Conservation (phyloP, 2,888 invertebrate species). For the Drosophila subquinaria region DNA sequence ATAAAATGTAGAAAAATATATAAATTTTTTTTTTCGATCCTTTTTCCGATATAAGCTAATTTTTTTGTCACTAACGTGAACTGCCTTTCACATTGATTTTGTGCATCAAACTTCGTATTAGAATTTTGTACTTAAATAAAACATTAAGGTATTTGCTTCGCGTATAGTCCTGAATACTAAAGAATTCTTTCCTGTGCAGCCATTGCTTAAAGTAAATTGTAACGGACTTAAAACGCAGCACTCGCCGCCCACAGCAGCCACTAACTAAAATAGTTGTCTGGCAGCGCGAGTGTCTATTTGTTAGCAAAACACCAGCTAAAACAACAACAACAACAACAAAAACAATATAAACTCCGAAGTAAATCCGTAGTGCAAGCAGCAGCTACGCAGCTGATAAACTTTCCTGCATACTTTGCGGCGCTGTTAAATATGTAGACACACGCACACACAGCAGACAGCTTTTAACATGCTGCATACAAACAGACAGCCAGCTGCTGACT, state of each 20-base stretch:
- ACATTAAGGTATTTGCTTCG: too few relatives aligned
- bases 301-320: constrained; percentile 37
- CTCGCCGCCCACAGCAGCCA: constrained; percentile 50
- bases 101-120: too few relatives aligned
- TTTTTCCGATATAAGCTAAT: too few relatives aligned
- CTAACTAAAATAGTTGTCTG: constrained; percentile 67
- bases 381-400: constrained; percentile 68
- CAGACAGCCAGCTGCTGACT: constrained; percentile 35
- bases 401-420: constrained; percentile 76
- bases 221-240: constrained; percentile 66
- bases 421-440: constrained; percentile 64
- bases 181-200: too few relatives aligned
- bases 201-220: constrained; percentile 70
- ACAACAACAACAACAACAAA: background rate
- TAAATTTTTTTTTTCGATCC: too few relatives aligned
- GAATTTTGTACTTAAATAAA: too few relatives aligned
- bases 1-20: too few relatives aligned
- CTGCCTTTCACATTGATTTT: too few relatives aligned
- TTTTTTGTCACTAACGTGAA: too few relatives aligned
- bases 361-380: constrained; percentile 60
- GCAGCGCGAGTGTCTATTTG: constrained; percentile 20
- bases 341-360: constrained; percentile 14
- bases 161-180: too few relatives aligned
- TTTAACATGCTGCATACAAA: constrained; percentile 31
- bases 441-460: constrained; percentile 30